phyloP scores from a whole-genome alignment of 1,140 invertebrate genomes.

The Seison nebaliae region DNA sequence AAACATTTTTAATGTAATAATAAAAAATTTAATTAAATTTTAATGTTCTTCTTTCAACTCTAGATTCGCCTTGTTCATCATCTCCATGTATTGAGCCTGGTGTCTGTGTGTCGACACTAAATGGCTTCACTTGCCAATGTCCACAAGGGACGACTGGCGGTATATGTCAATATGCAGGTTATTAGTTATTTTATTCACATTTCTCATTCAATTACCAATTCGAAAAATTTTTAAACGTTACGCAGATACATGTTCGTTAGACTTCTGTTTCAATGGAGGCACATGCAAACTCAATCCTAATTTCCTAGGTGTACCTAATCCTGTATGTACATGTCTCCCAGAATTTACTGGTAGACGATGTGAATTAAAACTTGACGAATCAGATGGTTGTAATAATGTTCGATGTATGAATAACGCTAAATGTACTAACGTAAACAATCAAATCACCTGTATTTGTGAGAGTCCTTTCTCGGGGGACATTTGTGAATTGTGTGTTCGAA shows the following conservation, averaged over 20 bases:
- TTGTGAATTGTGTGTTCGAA: constrained; percentile 6
- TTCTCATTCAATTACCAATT: too few species aligned
- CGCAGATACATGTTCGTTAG: constrained; percentile 13
- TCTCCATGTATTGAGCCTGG: constrained; percentile 17
- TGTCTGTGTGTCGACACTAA: constrained; percentile 12
- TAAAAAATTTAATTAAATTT: neutral
- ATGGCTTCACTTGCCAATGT: constrained; percentile 43
- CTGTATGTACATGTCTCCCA: constrained; percentile 29
- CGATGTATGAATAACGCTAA: constrained; percentile 18
- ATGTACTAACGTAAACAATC: constrained; percentile 18
- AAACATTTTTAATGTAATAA: too few species aligned
- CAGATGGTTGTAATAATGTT: constrained; percentile 16
- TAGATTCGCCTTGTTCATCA: constrained; percentile 35
- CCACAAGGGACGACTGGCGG: constrained; percentile 28
- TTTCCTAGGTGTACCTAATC: neutral
- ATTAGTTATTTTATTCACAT: constrained; percentile 11
- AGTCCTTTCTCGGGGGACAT: constrained; percentile 4
- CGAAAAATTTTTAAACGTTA: too few species aligned
- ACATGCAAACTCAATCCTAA: constrained; percentile 52
- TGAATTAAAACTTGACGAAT: constrained; percentile 16
- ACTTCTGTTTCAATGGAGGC: constrained; percentile 27
- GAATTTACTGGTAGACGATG: constrained; percentile 15
- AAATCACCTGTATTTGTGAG: constrained; percentile 14
- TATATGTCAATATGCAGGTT: constrained; percentile 15
- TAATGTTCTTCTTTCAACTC: constrained; percentile 36